Base-by-base conservation (phyloP, 2,113 vertebrate genomes). In the Paradoxurus hermaphroditus region DNA sequence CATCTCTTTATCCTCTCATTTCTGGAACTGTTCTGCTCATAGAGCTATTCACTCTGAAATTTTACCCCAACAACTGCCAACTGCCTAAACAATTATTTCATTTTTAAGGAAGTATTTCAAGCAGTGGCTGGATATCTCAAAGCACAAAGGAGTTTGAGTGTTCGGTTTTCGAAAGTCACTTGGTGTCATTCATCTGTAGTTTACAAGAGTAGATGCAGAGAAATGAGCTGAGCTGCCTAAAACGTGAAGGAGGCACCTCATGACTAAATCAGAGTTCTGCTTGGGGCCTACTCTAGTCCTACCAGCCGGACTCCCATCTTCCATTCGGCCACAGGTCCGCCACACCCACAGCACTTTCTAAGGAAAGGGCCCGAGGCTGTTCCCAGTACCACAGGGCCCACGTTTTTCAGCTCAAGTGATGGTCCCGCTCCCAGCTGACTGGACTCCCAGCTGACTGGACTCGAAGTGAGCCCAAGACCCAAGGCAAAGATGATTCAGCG, bases 1-100 rank as follows among this genome's bases (percentile, higher is more conserved):
- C 91, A 88, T 44, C 59, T 93, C 91, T 94, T 94, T 85, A 90
- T 79, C 51, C 78, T 77, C 27, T 91, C 82, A 78, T 79, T 88
- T 94, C 89, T 94, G 70, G 39, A 91, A 70, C 72, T 65, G n/a
- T 51, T 93, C 92, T 86, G 93, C 81, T 91, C 89, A 36, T 39
- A 78, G 10, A 96, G 51, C 68, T 4, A 4, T 83, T 89, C 11
- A 10, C 29, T 73, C 67, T 39, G 72, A 83, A 94, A 59, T 73
- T 79, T 93, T 83, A 93, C 83, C 75, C 72, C 36, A 90, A 92
- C 65, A 27, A 78, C 53, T 34, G 84, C 77, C 95, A 91, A 91
- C 8, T 36, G 51, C 63, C 78, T 41, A 18, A 91, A 73, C 70
- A 86, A 95, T 68, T 75, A 91, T 95, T 96, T 94, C 70, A 62